Percentiles rank a stretch among this genome's conserved stretches.
Evolutionary conservation across 2,797 vertebrate genomes (phyloP).

Genomic region (Paratrypauchen microcephalus): DNA sequence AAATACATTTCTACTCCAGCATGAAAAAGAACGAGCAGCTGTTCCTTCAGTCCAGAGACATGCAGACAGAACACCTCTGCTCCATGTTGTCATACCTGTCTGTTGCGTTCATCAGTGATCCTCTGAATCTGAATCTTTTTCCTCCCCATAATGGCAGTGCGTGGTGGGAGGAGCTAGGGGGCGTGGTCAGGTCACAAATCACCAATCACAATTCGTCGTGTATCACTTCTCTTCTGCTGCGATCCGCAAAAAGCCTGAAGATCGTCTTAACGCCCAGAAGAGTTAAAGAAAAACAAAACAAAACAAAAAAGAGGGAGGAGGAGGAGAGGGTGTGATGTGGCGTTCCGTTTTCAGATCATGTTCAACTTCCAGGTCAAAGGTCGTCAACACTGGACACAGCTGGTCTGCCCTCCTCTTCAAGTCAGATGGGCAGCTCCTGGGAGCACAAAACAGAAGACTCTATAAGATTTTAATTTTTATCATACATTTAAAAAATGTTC

Average conservation of each 20-base stretch:
- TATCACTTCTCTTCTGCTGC: constrained; percentile 6
- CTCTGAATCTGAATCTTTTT: constrained; percentile 99
- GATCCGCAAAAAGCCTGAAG: constrained; percentile 4
- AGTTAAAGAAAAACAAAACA: constrained; percentile 13
- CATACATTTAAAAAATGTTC: no score
- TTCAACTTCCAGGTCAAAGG: constrained; percentile 57
- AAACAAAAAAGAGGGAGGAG: constrained; percentile 52
- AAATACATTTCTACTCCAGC: no score
- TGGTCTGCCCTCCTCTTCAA: constrained; percentile 66
- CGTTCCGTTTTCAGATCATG: constrained; percentile 75
- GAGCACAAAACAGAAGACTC: constrained; percentile 45
- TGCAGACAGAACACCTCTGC: no score
- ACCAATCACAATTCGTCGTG: constrained; percentile 38
- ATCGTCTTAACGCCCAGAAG: constrained; percentile 31
- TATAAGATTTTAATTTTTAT: not conserved
- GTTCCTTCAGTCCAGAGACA: no score
- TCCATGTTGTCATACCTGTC: constrained; percentile 81
- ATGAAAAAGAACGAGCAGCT: no score
- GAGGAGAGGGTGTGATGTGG: constrained; percentile 50
- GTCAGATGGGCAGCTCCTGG: constrained; percentile 69
- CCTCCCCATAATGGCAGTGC: constrained; percentile 89
- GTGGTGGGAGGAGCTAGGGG: constrained; percentile 59
- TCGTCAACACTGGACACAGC: constrained; percentile 55
- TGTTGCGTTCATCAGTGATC: constrained; percentile 97
- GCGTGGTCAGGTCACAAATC: constrained; percentile 54